phyloP scores from a whole-genome alignment of 2,888 invertebrate genomes.

The Hartigia nigra region DNA sequence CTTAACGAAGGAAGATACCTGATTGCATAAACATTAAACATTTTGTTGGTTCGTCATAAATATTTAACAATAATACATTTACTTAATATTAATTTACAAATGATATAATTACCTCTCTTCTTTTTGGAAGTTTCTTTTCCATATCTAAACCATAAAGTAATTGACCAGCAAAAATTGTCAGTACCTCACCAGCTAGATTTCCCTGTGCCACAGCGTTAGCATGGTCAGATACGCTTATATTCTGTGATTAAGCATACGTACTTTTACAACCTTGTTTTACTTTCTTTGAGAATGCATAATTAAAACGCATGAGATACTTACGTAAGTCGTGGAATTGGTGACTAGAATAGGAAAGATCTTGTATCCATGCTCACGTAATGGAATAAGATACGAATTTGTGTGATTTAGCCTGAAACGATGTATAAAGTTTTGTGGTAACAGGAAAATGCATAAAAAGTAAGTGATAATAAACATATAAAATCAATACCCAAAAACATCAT shows the following conservation, averaged over 20 bases:
- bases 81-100: background rate
- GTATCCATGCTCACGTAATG: slow-evolving; percentile 59
- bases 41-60: background rate
- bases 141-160: slow-evolving; percentile 55
- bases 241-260: slow-evolving; percentile 39
- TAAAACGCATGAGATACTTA: slow-evolving; percentile 36
- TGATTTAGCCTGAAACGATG: slow-evolving; percentile 51
- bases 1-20: slow-evolving; percentile 49
- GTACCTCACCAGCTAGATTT: slow-evolving; percentile 68
- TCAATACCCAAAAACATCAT: slow-evolving; percentile 64
- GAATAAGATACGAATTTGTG: slow-evolving; percentile 57
- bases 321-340: slow-evolving; percentile 64
- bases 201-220: slow-evolving; percentile 68
- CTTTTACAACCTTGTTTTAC: background rate
- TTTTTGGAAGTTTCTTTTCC: slow-evolving; percentile 50
- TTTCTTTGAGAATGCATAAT: background rate
- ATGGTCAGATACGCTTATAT: slow-evolving; percentile 67
- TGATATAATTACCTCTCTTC: slow-evolving; percentile 48
- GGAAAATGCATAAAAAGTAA: slow-evolving; percentile 2
- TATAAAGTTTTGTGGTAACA: background rate
- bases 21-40: slow-evolving; percentile 14
- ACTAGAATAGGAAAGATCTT: slow-evolving; percentile 58
- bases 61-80: too few species aligned
- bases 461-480: slow-evolving; percentile 7
- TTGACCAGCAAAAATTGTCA: slow-evolving; percentile 66